phyloP scores from a whole-genome alignment of 2,113 vertebrate species.

The Bucco capensis region DNA sequence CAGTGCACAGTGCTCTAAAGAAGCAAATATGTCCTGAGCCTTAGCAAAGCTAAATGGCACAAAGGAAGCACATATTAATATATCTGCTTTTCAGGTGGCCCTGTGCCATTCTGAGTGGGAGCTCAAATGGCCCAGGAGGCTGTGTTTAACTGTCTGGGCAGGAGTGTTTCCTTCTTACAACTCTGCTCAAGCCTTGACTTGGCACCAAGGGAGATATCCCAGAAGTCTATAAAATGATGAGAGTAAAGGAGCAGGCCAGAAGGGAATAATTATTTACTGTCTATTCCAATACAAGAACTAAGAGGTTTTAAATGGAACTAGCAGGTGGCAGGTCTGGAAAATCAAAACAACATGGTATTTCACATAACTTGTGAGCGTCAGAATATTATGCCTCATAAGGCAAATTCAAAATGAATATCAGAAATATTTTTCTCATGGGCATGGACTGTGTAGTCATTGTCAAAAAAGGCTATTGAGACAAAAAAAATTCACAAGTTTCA shows the following conservation, averaged over 20 bases:
- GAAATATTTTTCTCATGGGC: neutral
- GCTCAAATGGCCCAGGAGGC: accelerated
- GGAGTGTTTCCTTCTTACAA: neutral
- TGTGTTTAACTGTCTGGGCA: neutral
- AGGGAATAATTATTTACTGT: neutral
- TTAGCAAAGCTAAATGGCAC: neutral
- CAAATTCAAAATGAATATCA: neutral
- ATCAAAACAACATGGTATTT: neutral
- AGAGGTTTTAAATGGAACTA: neutral
- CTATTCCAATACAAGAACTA: neutral
- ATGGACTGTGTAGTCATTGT: neutral
- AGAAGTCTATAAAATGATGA: neutral
- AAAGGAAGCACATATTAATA: neutral
- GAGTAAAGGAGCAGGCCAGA: neutral
- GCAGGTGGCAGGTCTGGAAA: neutral
- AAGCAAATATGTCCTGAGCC: neutral
- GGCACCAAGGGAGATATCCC: neutral
- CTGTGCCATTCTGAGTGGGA: neutral
- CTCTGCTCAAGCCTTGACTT: neutral
- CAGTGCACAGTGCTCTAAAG: neutral
- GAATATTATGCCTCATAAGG: neutral
- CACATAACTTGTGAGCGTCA: neutral
- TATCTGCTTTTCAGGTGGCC: neutral
- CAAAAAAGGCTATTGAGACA: neutral
- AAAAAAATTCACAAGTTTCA: neutral